Evolutionary conservation across 2,797 vertebrate species (phyloP).

Genomic region (Adelosebastes latens): DNA sequence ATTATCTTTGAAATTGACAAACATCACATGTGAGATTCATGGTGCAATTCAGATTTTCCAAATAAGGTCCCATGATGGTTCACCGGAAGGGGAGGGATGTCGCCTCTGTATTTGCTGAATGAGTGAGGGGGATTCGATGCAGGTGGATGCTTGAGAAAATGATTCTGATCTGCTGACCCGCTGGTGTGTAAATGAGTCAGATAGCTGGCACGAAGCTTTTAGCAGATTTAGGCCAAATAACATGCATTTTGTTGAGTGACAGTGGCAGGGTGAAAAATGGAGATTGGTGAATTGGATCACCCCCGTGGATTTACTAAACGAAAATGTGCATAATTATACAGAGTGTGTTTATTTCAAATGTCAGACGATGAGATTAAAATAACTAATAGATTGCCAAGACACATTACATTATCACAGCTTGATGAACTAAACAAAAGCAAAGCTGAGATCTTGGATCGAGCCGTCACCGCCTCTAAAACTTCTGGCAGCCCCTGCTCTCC

Average conservation of each 20-base stretch:
- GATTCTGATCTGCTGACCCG: conserved; percentile 6
- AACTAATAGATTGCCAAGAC: conserved; percentile 52
- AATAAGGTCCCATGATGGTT: neutral
- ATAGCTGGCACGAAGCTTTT: conserved; percentile 40
- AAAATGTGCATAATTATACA: conserved; percentile 60
- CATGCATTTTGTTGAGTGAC: conserved; percentile 45
- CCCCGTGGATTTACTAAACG: conserved; percentile 39
- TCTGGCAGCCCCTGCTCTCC: conserved; percentile 54
- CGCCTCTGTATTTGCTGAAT: conserved; percentile 24
- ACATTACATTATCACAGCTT: conserved; percentile 58
- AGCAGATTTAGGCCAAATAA: conserved; percentile 40
- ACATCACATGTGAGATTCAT: fast-evolving
- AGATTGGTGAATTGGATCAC: conserved; percentile 38
- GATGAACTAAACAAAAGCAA: conserved; percentile 56
- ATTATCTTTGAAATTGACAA: neutral
- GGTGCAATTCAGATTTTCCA: too few species aligned
- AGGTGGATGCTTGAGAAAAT: conserved; percentile 13
- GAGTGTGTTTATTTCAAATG: conserved; percentile 79
- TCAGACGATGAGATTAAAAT: conserved; percentile 50
- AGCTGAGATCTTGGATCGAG: conserved; percentile 40
- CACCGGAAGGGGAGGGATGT: neutral
- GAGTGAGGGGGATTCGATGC: neutral
- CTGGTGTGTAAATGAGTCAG: conserved; percentile 36
- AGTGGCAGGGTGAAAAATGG: conserved; percentile 21
- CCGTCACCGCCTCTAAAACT: conserved; percentile 30